Base-by-base conservation (phyloP, 2,797 vertebrate species). In the Neostethus bicornis region DNA sequence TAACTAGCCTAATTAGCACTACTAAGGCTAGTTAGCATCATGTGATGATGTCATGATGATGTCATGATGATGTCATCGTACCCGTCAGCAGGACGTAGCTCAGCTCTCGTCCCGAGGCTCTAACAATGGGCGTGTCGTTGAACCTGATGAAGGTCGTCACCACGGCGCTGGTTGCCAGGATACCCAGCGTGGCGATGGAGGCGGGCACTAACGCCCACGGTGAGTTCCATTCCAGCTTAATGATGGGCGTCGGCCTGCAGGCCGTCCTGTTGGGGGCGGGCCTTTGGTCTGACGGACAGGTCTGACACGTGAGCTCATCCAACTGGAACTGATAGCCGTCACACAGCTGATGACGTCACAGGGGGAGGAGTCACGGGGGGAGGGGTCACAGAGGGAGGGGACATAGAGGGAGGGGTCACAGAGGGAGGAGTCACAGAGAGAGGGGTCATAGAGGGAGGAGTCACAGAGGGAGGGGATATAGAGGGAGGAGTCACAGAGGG, bases 51-150 rank as follows among this genome's bases (percentile, higher is more conserved):
- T 51, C 17, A 39, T 14, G n/a, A 4, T n/a, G 2, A 9, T n/a
- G n/a, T n/a, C n/a, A 47, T 10, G 3, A 3, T 32, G 5, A 49
- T 14, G 7, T 24, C 23, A 42, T 32, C 47, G 1, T 21, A 45
- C 95, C 96, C 0, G 84, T 91, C 50, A 97, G 88, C 0, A 98
- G 90, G 0, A 96, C 94, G 0, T 96, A 97, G 66, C 95, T 96
- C 44, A 97, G 88, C 85, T 97, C 95, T 0, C 95, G 80, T 0
- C 96, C 95, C 0, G 95, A 93, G 0, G 96, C 96, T 1, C 94
- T 89, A 1, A 98, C 96, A 0, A 98, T 94, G 9, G 95, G 96
- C 0, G 95, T 96, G 77, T 96, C 78, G 1, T 96, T 94, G 73
- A 94, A 93, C 1, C 90, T 86, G 20, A 95, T 66, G 34, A 96